phyloP scores from a whole-genome alignment of 2,888 invertebrate genomes.

The Hydriomena furcata region DNA sequence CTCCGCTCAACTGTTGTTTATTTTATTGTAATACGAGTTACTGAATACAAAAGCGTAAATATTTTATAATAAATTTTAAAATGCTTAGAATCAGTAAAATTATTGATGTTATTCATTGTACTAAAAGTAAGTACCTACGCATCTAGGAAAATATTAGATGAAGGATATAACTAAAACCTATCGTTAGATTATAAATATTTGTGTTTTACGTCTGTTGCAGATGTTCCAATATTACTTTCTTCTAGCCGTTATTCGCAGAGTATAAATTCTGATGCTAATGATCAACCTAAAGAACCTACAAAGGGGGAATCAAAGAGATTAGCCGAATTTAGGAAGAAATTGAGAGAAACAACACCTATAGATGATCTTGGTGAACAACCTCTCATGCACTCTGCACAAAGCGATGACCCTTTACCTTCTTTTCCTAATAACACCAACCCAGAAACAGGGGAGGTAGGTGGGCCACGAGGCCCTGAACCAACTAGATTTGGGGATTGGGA shows the following conservation, averaged over 20 bases:
- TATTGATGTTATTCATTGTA: too few species aligned
- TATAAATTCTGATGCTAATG: slow-evolving; percentile 38
- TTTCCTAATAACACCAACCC: slow-evolving; percentile 96
- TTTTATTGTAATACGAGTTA: too few species aligned
- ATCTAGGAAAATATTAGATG: too few species aligned
- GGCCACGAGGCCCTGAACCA: slow-evolving; percentile 98
- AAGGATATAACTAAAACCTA: too few species aligned
- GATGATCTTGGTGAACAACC: slow-evolving; percentile 91
- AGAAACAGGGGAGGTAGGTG: slow-evolving; percentile 96
- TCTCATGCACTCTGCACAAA: slow-evolving; percentile 88
- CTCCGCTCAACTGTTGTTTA: too few species aligned
- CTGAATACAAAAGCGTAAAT: too few species aligned
- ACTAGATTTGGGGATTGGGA: slow-evolving; percentile 99
- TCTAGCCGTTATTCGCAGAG: slow-evolving; percentile 47
- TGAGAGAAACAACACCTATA: slow-evolving; percentile 87
- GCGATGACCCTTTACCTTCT: slow-evolving; percentile 91
- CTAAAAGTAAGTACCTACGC: too few species aligned
- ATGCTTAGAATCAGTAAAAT: too few species aligned
- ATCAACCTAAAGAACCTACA: slow-evolving; percentile 40
- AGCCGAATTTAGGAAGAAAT: slow-evolving; percentile 89
- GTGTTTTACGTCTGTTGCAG: slow-evolving; percentile 20
- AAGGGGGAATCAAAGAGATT: slow-evolving; percentile 71
- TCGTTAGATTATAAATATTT: not conserved
- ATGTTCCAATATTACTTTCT: slow-evolving; percentile 3
- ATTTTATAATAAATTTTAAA: too few species aligned